These are phyloP conservation scores for Metridium senile DNA, from an alignment of 92 coral and sea anemone genomes.

Conservation along the genomic window DNA sequence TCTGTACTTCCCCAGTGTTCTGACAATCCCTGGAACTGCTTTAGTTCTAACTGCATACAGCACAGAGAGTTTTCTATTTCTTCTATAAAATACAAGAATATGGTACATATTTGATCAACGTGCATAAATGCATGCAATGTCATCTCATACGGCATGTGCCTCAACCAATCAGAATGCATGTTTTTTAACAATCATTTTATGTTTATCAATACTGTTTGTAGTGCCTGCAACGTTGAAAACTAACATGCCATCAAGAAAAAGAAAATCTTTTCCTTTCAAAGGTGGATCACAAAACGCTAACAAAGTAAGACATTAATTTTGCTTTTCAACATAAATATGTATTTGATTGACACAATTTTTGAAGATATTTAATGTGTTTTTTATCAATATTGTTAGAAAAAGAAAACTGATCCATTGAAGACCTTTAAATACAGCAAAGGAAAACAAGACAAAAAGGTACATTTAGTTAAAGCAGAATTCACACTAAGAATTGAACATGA, in stretches of 20 bases:
- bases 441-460: constrained; percentile 66
- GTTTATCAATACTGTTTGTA: no score
- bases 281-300: constrained; percentile 39
- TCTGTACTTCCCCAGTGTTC: background rate
- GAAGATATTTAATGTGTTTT: background rate
- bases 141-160: no score
- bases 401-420: constrained; percentile 81
- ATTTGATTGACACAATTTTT: no score
- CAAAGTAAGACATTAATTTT: constrained; percentile 37
- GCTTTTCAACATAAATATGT: no score
- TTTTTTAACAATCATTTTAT: no score
- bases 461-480: background rate
- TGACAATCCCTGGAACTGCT: background rate
- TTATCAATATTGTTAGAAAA: no score
- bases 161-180: no score
- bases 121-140: background rate
- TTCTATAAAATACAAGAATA: background rate
- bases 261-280: constrained; percentile 60
- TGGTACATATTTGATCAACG: background rate
- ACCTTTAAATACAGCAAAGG: constrained; percentile 74
- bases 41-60: background rate
- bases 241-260: constrained; percentile 61
- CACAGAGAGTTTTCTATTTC: no score
- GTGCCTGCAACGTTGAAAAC: constrained; percentile 90
- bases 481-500: background rate